Percentiles rank a stretch among this genome's conserved stretches.
phyloP scores from a whole-genome alignment of 1,140 invertebrate species.

The Hydropsyche tenuis region DNA sequence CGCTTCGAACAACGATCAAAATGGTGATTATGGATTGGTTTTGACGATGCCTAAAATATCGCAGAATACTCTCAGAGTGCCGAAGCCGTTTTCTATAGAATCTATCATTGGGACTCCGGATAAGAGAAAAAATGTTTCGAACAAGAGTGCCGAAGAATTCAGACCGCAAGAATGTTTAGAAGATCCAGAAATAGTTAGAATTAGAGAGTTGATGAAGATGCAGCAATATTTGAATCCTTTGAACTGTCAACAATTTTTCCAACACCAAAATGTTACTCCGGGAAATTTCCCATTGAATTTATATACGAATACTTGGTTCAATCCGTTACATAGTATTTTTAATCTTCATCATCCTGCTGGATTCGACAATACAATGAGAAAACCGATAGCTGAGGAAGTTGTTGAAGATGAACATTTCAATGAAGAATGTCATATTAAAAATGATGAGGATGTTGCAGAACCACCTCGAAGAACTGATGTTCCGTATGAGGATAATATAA shows the following conservation, averaged over 20 bases:
- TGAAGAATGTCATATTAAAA: constrained; percentile 27
- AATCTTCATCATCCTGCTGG: constrained; percentile 21
- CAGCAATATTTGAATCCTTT: constrained; percentile 48
- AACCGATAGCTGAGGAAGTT: neutral
- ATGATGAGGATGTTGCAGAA: constrained; percentile 29
- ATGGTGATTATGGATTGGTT: constrained; percentile 14
- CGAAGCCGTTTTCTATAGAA: constrained; percentile 47
- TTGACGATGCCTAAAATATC: constrained; percentile 31
- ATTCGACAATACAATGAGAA: constrained; percentile 11
- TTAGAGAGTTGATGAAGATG: constrained; percentile 46
- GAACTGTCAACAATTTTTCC: constrained; percentile 40
- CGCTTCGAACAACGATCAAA: neutral
- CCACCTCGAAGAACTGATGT: constrained; percentile 1
- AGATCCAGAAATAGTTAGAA: constrained; percentile 36
- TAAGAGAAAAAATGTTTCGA: constrained; percentile 32
- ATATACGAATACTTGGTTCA: constrained; percentile 45
- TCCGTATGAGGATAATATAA: constrained; percentile 33
- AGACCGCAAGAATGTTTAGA: neutral
- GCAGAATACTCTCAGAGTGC: constrained; percentile 28
- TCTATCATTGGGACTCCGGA: constrained; percentile 44
- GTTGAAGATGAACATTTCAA: constrained; percentile 26
- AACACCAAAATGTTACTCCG: constrained; percentile 33
- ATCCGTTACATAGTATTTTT: constrained; percentile 43
- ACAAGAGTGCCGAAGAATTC: constrained; percentile 26
- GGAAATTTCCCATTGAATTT: constrained; percentile 44